phyloP scores from a whole-genome alignment of 2,113 vertebrate species.

The Cololabis saira region DNA sequence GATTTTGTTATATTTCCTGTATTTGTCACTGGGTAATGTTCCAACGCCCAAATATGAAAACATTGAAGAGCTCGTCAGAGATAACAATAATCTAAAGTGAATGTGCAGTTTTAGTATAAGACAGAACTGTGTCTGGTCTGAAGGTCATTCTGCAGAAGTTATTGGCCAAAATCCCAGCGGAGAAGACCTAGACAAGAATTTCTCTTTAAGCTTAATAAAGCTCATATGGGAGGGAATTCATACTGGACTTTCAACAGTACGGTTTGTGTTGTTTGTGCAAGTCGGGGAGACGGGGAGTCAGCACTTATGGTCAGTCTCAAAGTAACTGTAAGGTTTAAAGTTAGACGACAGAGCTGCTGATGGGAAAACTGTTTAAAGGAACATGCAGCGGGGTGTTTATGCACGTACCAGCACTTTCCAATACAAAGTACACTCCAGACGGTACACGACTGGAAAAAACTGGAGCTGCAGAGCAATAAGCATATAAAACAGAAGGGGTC shows the following conservation, averaged over 20 bases:
- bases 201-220: not conserved
- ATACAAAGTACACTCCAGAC: not conserved
- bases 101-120: not conserved
- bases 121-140: not conserved
- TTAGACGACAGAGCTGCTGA: not conserved
- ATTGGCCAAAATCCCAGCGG: conserved; percentile 26
- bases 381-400: not conserved
- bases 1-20: not conserved
- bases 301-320: not conserved
- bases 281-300: not conserved
- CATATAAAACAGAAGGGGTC: not conserved
- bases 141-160: not conserved
- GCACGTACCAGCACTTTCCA: not conserved
- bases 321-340: not conserved
- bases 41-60: not conserved
- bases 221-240: not conserved
- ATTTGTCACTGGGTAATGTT: too few species aligned
- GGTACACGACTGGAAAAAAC: not conserved
- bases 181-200: conserved; percentile 1
- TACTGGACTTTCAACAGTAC: not conserved
- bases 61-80: not conserved
- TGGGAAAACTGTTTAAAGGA: not conserved
- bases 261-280: conserved; percentile 25
- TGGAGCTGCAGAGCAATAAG: not conserved
- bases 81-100: not conserved